Evolutionary conservation across 2,888 invertebrate species (phyloP), one percentile per base, ranked within the genome.

Genomic region (Agrochola lychnidis): DNA sequence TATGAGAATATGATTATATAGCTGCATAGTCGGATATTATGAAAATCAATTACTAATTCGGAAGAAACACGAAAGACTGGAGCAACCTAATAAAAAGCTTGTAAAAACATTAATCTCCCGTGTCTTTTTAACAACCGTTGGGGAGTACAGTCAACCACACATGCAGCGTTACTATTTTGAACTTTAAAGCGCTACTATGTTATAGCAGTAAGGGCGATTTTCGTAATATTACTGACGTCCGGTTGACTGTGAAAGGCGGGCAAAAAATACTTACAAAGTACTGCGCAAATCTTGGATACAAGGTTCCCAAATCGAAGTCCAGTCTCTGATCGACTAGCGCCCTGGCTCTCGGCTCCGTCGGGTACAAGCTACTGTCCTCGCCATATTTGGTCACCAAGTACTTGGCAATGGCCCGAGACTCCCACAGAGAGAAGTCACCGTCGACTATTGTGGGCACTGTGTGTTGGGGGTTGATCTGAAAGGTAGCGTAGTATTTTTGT

Each of bases 301-400:
- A 94, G 0, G 97, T 98, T 1, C 98, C 98, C 90, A 98, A 94
- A 88, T 98, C 98, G 90, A 98, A 98, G 93, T 98, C 98, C 78
- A 98, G 93, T 76, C 98, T 96, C 90, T 98, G 98, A 91, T 99
- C 98, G 25, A 99, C 97, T 0, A 97, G 42, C 0, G 98, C 98
- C 63, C 98, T 97, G 84, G 97, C 97, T 89, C 97, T 97, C 16
- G 98, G 97, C 88, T 98, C 98, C 86, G 97, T 97, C 4, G 99
- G 98, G 91, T 98, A 98, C 57, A 98, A 94, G 0, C 97, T 94
- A 88, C 97, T 98, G 86, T 97, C 97, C 89, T 97, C 98, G 42
- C 97, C 98, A 90, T 98, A 98, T 89, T 98, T 97, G 91, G 97
- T 97, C n/a, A 97, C 97, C 88, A 99, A 96, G 92, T 99, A 99